These are phyloP conservation scores for Staurois parvus DNA, from an alignment of 2,797 vertebrate species.

Conservation along the genomic window DNA sequence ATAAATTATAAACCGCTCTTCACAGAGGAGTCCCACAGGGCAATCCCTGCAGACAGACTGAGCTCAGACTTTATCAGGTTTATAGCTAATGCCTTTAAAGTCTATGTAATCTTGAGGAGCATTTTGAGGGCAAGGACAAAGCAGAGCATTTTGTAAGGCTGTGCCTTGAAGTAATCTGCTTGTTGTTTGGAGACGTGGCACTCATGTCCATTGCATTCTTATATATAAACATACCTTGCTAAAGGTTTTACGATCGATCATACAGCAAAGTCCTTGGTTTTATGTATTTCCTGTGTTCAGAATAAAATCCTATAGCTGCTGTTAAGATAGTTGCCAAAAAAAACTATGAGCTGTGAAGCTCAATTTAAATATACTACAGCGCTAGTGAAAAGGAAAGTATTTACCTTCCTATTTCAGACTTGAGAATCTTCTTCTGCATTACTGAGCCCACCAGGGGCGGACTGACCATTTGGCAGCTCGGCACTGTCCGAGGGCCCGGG, in stretches of 20 bases:
- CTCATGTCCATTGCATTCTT: slow-evolving; percentile 14
- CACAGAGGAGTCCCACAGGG: slow-evolving; percentile 40
- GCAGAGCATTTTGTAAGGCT: slow-evolving; percentile 36
- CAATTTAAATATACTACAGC: too few relatives aligned
- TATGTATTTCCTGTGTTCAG: not conserved
- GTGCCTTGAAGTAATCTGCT: slow-evolving; percentile 39
- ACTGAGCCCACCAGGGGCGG: not conserved
- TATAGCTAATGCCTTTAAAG: slow-evolving; percentile 51
- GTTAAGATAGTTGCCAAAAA: not conserved
- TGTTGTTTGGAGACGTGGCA: slow-evolving; percentile 14
- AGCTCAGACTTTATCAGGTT: slow-evolving; percentile 46
- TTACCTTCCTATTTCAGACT: too few relatives aligned
- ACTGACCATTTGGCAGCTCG: too few relatives aligned
- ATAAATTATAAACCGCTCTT: not conserved
- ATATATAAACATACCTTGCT: not conserved
- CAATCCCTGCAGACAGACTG: slow-evolving; percentile 55
- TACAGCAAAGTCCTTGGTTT: not conserved
- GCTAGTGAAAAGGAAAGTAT: too few relatives aligned
- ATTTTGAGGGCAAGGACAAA: slow-evolving; percentile 57
- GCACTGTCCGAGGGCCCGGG: too few relatives aligned
- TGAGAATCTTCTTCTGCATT: not conserved
- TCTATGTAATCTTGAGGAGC: slow-evolving; percentile 56
- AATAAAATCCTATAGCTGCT: not conserved
- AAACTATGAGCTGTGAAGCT: too few relatives aligned
- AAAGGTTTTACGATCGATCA: not conserved